Base-by-base conservation (phyloP, 2,113 vertebrate species). In the Rana temporaria region DNA sequence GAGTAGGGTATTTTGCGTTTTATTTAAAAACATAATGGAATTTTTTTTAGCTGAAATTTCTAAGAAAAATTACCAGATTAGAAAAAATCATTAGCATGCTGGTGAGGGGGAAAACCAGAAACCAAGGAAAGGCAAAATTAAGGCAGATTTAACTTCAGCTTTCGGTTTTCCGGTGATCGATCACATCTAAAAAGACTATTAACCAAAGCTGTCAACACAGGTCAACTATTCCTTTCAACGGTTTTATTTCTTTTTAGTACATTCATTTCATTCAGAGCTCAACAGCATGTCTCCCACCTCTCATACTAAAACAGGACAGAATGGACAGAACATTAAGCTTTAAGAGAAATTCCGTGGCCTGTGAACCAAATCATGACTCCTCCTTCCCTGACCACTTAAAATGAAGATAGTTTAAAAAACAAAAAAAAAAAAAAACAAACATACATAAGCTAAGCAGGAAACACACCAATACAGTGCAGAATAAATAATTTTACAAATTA, bases 401-500 rank as follows among this genome's bases (percentile, higher is more conserved):
- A 19, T 62, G 59, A 11, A n/a, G 6, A 22, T 3, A 62, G 18
- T 62, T 62, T 20, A n/a, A 62, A 62, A 62, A 8, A n/a, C n/a
- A n/a, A 48, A 48, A n/a, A 62, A 8, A 48, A 48, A 48, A 12
- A 76, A 60, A 55, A 3, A 52, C 20, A 69, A n/a, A n/a, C n/a
- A n/a, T n/a, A n/a, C n/a, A n/a, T n/a, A n/a, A 63, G 60, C 34
- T 22, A 22, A 74, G 16, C 18, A 34, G 6, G 3, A 59, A 59
- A 59, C 32, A 32, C 57, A 73, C 48, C 42, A 48, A 15, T 53
- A 77, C 38, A 60, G 30, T 19, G 16, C 56, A 48, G 78, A 80
- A 80, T 80, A 80, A 80, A 80, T 11, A 80, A 80, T 11, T 6
- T 17, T 79, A 79, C 18, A 66, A 78, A 57, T 63, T 24, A 52